Conservation (phyloP, 1,140 invertebrate genomes). For the Teleopsis dalmanni region DNA sequence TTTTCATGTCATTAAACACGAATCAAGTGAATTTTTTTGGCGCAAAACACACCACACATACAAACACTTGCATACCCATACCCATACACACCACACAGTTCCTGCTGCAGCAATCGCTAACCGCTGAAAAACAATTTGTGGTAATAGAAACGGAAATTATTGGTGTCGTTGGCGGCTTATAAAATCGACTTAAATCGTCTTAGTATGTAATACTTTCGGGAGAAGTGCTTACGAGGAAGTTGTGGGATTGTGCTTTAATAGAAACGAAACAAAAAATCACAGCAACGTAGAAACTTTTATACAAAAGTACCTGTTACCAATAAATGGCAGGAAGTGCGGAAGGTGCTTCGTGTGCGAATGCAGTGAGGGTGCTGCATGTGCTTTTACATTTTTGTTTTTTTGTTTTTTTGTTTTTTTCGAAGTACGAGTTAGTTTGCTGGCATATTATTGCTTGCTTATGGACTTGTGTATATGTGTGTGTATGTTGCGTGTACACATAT, state of each 20-base stretch:
- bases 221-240: neutral
- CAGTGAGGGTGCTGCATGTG: neutral
- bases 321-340: neutral
- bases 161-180: conserved; percentile 15
- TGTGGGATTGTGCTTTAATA: neutral
- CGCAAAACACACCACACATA: neutral
- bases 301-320: neutral
- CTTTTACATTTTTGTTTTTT: too few species aligned
- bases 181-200: neutral
- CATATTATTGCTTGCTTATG: neutral
- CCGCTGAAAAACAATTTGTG: neutral
- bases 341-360: neutral
- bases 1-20: conserved; percentile 19
- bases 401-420: neutral
- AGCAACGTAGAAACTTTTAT: too few species aligned
- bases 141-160: conserved; percentile 14
- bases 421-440: neutral
- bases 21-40: conserved; percentile 13
- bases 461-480: neutral
- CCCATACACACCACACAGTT: neutral
- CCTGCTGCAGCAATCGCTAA: neutral
- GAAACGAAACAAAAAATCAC: too few species aligned
- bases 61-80: neutral
- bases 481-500: neutral
- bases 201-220: neutral